Base-by-base conservation (phyloP, 2,888 invertebrate genomes). In the Oxystoma pomonae region DNA sequence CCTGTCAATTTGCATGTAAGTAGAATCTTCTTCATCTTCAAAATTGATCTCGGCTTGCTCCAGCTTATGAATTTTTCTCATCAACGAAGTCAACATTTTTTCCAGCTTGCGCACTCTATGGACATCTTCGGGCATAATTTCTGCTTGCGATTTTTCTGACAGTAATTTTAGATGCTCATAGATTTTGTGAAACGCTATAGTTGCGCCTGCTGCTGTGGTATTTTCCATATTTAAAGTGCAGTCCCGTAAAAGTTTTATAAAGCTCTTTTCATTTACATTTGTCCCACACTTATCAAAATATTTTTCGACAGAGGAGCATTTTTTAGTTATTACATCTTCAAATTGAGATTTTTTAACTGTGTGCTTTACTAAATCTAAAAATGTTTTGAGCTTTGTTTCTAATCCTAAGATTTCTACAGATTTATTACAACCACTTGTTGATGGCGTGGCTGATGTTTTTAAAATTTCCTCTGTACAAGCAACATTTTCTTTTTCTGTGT, bases 41-140 rank as follows among this genome's bases (percentile, higher is more conserved):
- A 89, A 87, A 68, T 91, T 86, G 1, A 92, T 85, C 71, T 92
- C 90, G 58, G 84, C 81, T 58, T 84, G 83, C 72, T 91, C 90
- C 2, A 91, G 76, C 67, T 85, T 82, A 69, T 86, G 85, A 59
- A 94, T 91, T 65, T 85, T 85, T 71, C 84, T 83, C 59, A 87
- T 83, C 18, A 92, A 81, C 68, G 85, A 83, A 76, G 85, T 82
- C 59, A 91, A 81, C 0, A 86, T 83, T 65, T 84, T 84, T 72
- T 86, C 86, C 3, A 77, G 61, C 58, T 70, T 74, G 55, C 72
- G 73, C 12, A 73, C 63, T 63, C 70, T 72, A 9, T 58, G 58
- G 18, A 67, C 50, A 57, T 69, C 55, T 49, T 71, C 69, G 52
- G 63, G 66, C 18, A 65, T 61, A 2, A 72, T 66, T 59, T 71